Conservation (phyloP, 2,113 vertebrate species). For the Andinoacara biseriatus region DNA sequence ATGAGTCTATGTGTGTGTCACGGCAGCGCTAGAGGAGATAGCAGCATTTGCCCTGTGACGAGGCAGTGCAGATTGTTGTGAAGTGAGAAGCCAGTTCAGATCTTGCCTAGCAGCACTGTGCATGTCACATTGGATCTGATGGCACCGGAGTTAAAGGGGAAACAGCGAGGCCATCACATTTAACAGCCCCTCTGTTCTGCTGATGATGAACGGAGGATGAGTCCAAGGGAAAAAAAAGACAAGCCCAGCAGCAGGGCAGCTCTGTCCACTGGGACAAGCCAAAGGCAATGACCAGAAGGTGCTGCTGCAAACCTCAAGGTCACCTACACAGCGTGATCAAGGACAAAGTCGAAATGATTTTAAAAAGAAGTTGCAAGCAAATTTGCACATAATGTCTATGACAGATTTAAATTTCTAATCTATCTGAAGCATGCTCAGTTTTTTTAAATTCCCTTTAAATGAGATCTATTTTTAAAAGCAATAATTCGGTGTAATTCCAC, state of each 20-base stretch:
- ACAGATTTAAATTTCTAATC: background rate
- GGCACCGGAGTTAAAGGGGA: constrained; percentile 58
- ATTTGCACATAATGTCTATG: background rate
- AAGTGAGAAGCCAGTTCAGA: constrained; percentile 75
- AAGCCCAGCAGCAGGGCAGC: constrained; percentile 8
- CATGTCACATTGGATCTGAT: constrained; percentile 74
- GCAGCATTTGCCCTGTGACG: constrained; percentile 71
- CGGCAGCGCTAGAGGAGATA: constrained; percentile 62
- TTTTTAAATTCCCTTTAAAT: background rate
- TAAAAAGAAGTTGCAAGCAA: background rate
- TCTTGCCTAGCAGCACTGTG: constrained; percentile 62
- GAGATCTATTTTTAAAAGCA: background rate
- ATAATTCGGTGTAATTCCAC: background rate
- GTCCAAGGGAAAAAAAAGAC: background rate
- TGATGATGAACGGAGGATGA: constrained; percentile 35
- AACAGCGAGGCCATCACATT: constrained; percentile 58
- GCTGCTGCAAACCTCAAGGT: constrained; percentile 7
- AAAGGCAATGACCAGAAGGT: constrained; percentile 11
- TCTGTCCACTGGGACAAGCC: constrained; percentile 8
- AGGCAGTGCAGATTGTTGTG: constrained; percentile 72
- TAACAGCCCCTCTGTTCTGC: constrained; percentile 53
- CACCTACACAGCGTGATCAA: background rate
- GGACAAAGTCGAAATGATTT: background rate
- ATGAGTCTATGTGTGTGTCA: constrained; percentile 13
- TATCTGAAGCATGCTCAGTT: background rate